Percentiles rank a stretch among this genome's conserved stretches.
phyloP scores from a whole-genome alignment of 2,888 invertebrate species.

The Eristalinus aeneus region DNA sequence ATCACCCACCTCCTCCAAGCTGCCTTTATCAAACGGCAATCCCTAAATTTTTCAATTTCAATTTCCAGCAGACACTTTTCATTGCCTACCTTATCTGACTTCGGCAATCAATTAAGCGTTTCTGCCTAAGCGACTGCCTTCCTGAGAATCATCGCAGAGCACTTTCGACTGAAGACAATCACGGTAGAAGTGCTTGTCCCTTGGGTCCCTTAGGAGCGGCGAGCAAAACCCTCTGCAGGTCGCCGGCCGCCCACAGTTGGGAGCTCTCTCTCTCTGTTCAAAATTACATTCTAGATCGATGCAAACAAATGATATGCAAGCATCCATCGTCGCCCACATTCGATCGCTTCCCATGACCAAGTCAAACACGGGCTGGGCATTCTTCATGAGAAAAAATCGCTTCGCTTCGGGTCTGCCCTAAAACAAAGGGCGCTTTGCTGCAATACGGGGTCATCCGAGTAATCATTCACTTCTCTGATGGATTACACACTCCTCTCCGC shows the following conservation, averaged over 20 bases:
- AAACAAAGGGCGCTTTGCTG: conserved; percentile 38
- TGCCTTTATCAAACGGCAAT: neutral
- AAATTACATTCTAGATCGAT: conserved; percentile 61
- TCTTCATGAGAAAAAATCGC: conserved; percentile 27
- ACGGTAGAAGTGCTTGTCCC: neutral
- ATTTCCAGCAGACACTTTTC: neutral
- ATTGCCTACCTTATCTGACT: neutral
- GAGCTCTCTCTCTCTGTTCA: neutral
- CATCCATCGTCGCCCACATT: conserved; percentile 40
- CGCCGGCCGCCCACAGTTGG: neutral
- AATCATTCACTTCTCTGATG: conserved; percentile 62
- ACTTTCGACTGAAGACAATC: conserved; percentile 10
- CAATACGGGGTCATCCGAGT: conserved; percentile 42
- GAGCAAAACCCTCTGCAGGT: neutral
- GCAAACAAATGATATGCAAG: conserved; percentile 52
- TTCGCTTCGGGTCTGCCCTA: conserved; percentile 23
- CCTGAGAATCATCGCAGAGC: neutral
- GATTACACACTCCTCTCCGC: conserved; percentile 38
- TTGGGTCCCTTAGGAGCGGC: conserved; percentile 40
- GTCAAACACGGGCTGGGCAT: neutral
- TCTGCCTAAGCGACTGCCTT: neutral
- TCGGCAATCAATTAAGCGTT: neutral
- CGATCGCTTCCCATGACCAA: neutral
- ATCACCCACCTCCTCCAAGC: neutral
- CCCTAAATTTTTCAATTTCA: neutral